phyloP scores from a whole-genome alignment of 2,797 vertebrate genomes.

The Paramormyrops hopkinsi region DNA sequence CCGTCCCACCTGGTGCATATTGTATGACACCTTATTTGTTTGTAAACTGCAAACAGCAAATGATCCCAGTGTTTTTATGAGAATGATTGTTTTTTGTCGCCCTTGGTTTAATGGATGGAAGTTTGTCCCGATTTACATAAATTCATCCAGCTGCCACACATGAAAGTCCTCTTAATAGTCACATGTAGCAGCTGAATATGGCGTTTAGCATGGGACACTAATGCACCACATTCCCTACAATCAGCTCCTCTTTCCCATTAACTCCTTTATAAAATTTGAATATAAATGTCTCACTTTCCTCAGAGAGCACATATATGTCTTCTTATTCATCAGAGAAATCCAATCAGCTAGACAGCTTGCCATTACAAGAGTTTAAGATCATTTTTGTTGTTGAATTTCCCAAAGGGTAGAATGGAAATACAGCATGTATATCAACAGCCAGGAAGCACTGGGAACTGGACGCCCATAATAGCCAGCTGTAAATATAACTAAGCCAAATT shows the following conservation, averaged over 20 bases:
- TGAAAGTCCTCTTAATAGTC: neutral
- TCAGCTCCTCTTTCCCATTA: constrained; percentile 13
- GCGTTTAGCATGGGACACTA: neutral
- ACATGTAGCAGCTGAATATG: neutral
- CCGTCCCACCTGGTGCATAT: neutral
- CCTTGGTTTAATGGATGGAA: neutral
- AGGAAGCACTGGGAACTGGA: neutral
- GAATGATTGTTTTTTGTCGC: neutral
- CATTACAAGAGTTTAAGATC: neutral
- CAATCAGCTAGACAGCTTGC: neutral
- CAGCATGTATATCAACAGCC: neutral
- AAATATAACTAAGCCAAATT: neutral
- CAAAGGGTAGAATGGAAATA: neutral
- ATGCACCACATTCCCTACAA: constrained; percentile 14
- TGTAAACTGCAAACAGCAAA: neutral
- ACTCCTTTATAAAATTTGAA: constrained; percentile 13
- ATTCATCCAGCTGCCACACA: neutral
- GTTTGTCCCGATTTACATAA: neutral
- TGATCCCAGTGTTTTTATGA: neutral
- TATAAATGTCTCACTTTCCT: neutral
- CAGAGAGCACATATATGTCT: constrained; percentile 16
- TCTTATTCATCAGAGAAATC: constrained; percentile 1
- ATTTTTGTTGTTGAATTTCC: neutral
- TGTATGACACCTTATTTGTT: neutral
- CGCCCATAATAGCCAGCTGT: neutral